A percentile compares a stretch with the other conserved stretches of the same genome.
Conservation (phyloP, 2,113 vertebrate genomes). For the Osmerus mordax region DNA sequence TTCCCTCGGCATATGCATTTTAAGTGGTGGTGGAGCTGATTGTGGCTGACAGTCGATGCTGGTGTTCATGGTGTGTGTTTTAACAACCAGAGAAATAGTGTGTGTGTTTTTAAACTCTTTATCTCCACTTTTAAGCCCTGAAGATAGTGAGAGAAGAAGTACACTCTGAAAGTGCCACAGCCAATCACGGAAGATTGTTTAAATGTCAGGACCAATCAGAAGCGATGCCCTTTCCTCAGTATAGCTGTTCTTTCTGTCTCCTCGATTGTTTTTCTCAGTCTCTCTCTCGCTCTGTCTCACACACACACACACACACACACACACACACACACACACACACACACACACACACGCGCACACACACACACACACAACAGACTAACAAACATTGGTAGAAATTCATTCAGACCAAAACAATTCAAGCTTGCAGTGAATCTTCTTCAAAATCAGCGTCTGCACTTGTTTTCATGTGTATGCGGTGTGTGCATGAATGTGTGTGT, state of each 20-base stretch:
- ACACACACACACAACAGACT: constrained; percentile 12
- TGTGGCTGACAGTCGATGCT: constrained; percentile 47
- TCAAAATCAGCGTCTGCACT: background rate
- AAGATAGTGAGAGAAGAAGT: constrained; percentile 51
- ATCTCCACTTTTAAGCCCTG: constrained; percentile 37
- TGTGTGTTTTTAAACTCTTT: constrained; percentile 18
- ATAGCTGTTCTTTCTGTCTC: constrained; percentile 11
- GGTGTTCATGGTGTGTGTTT: constrained; percentile 28
- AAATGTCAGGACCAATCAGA: constrained; percentile 57
- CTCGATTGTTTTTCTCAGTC: constrained; percentile 18
- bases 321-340: constrained; percentile 4
- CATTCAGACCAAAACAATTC: background rate
- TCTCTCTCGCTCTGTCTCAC: background rate
- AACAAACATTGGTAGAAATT: constrained; percentile 22
- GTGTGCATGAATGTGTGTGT: background rate
- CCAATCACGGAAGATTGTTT: constrained; percentile 52
- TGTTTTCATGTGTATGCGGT: background rate
- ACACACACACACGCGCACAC: background rate
- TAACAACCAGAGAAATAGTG: constrained; percentile 29
- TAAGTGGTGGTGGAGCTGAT: constrained; percentile 48
- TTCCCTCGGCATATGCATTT: constrained; percentile 23
- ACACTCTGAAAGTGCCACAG: constrained; percentile 46
- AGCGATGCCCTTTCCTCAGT: constrained; percentile 21
- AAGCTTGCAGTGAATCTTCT: constrained; percentile 3
- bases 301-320: background rate